Base-by-base conservation (phyloP, 64 coral and sea anemone genomes). In the Trachythela sp. region DNA sequence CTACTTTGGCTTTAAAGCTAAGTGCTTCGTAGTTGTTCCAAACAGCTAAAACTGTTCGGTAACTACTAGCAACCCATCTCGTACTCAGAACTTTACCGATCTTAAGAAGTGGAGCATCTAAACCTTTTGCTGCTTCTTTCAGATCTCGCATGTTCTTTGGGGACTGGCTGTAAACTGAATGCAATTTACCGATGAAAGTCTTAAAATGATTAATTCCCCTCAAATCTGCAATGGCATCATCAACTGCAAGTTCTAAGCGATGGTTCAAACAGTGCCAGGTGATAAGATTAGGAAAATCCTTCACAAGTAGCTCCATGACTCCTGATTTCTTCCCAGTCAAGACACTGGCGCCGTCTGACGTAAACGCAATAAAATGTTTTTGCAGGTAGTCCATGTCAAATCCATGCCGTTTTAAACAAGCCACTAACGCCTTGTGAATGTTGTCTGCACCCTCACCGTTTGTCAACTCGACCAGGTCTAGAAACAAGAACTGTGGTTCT, bases 41-140 rank as follows among this genome's bases (percentile, higher is more conserved):
- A 64, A 64, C 56, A 18, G 56, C 22, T 52, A 52, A 52, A n/a
- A n/a, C n/a, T n/a, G n/a, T n/a, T n/a, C n/a, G n/a, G 4, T 64
- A 26, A 27, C 56, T 64, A 64, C 56, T 64, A 10, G 56, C 17
- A 64, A 64, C 56, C 56, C 56, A 64, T 64, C 56, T 64, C 1
- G 56, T 64, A 64, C 56, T 83, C 87, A 71, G 76, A 89, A 45
- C n/a, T 64, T 64, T 64, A 4, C 56, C 56, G 20, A 64, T 64
- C 56, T 64, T 64, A 24, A 64, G 56, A 64, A 64, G 56, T 18
- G 13, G 56, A 26, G 22, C 56, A 64, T 64, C n/a, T 18, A 64
- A 18, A 64, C 56, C 22, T 27, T 20, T 64, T 18, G 56, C 56
- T 18, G 15, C 56, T 64, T 64, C 56, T 64, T 26, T 10, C 22